These are phyloP conservation scores for Suillia variegata DNA, from an alignment of 2,888 invertebrate species.

Conservation along the genomic window DNA sequence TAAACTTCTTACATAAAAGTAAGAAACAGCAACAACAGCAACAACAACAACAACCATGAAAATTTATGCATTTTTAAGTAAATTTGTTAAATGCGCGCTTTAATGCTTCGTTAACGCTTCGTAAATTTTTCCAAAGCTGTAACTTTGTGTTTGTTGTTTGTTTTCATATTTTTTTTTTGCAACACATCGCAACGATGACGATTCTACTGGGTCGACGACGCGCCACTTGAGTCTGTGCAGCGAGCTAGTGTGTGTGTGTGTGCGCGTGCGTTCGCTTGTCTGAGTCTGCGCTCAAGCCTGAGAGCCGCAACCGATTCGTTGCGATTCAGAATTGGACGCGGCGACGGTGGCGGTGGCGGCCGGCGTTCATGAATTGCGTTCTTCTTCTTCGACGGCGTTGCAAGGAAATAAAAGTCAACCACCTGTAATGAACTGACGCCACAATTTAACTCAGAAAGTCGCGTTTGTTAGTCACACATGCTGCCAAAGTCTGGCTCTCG, in stretches of 20 bases:
- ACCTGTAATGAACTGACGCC: constrained; percentile 56
- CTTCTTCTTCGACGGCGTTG: not conserved
- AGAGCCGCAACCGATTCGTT: not conserved
- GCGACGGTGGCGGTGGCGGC: not conserved
- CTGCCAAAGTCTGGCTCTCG: too few relatives aligned
- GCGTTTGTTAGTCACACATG: constrained; percentile 4
- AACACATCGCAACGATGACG: not conserved
- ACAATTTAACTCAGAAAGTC: constrained; percentile 43
- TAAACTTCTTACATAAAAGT: not conserved
- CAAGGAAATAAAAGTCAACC: constrained; percentile 45
- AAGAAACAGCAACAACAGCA: not conserved
- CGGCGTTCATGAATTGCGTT: too few relatives aligned
- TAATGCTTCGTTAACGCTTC: constrained; percentile 59
- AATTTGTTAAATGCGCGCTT: constrained; percentile 60
- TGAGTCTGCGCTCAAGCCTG: not conserved
- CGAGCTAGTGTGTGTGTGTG: not conserved
- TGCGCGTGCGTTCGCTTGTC: not conserved
- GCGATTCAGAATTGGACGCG: not conserved
- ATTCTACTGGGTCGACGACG: not conserved
- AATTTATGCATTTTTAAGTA: constrained; percentile 55
- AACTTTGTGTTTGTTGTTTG: not conserved
- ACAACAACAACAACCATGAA: constrained; percentile 15
- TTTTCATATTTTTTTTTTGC: not conserved
- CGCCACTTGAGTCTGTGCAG: not conserved
- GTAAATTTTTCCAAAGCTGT: constrained; percentile 47